Conservation (phyloP, 1,140 invertebrate genomes). For the Lithobius niger region DNA sequence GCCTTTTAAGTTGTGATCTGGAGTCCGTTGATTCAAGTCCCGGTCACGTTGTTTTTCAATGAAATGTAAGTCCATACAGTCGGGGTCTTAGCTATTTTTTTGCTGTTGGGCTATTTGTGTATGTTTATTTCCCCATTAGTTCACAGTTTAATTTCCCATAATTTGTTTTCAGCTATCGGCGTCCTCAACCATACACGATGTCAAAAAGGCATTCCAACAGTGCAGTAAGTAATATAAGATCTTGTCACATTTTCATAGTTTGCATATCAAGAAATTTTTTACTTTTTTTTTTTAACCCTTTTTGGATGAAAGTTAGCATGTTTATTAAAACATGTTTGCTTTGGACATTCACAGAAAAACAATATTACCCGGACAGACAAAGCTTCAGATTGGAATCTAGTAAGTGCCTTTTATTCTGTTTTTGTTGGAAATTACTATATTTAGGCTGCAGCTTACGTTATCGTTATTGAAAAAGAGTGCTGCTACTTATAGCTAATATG, state of each 20-base stretch:
- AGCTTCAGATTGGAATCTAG: constrained; percentile 63
- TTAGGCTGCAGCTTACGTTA: background rate
- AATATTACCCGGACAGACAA: constrained; percentile 63
- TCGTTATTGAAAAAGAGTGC: background rate
- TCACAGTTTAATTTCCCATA: constrained; percentile 10
- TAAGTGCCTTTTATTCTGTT: constrained; percentile 20
- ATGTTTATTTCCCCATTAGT: no score
- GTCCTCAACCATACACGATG: constrained; percentile 49
- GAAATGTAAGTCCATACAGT: no score
- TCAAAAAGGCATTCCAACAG: constrained; percentile 57
- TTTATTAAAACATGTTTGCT: background rate
- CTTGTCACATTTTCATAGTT: background rate
- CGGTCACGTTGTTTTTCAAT: no score
- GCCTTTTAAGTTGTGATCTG: no score
- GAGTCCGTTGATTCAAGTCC: no score
- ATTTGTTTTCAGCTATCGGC: constrained; percentile 34
- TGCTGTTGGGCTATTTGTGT: no score
- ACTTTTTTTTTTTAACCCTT: background rate
- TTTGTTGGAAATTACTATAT: background rate
- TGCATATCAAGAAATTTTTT: background rate
- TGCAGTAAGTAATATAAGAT: constrained; percentile 30
- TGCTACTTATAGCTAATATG: background rate
- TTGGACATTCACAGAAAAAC: constrained; percentile 34
- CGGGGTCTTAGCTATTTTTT: no score
- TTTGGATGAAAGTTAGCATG: background rate